Conservation (phyloP, 2,888 invertebrate species). For the Heterodera filipjevi region DNA sequence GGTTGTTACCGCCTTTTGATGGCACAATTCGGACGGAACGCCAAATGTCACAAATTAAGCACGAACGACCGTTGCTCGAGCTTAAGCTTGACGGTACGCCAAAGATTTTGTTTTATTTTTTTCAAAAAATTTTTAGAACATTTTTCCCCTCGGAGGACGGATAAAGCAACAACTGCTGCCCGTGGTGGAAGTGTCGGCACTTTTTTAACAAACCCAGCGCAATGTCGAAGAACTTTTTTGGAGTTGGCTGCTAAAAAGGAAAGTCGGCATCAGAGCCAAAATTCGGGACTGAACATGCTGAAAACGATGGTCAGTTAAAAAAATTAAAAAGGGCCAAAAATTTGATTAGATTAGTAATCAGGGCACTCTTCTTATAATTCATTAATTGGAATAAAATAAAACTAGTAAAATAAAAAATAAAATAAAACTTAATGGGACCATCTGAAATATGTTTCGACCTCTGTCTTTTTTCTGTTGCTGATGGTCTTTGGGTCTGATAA, state of each 20-base stretch:
- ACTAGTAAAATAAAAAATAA: too few relatives aligned
- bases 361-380: too few relatives aligned
- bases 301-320: not conserved
- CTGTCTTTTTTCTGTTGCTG: too few relatives aligned
- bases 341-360: too few relatives aligned
- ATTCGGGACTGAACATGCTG: not conserved
- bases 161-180: not conserved
- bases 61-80: not conserved
- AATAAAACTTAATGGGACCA: too few relatives aligned
- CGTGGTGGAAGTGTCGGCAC: not conserved
- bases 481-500: too few relatives aligned
- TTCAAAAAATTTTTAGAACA: conserved; percentile 8
- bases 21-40: conserved; percentile 25
- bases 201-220: not conserved
- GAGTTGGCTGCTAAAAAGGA: conserved; percentile 18
- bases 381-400: too few relatives aligned
- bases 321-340: too few relatives aligned
- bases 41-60: not conserved
- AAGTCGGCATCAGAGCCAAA: not conserved
- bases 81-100: conserved; percentile 11
- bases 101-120: not conserved
- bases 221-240: conserved; percentile 5
- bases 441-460: too few relatives aligned
- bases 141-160: not conserved
- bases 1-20: conserved; percentile 26